Evolutionary conservation across 1,140 invertebrate species (phyloP).

Genomic region (Philopotamus ludificatus): DNA sequence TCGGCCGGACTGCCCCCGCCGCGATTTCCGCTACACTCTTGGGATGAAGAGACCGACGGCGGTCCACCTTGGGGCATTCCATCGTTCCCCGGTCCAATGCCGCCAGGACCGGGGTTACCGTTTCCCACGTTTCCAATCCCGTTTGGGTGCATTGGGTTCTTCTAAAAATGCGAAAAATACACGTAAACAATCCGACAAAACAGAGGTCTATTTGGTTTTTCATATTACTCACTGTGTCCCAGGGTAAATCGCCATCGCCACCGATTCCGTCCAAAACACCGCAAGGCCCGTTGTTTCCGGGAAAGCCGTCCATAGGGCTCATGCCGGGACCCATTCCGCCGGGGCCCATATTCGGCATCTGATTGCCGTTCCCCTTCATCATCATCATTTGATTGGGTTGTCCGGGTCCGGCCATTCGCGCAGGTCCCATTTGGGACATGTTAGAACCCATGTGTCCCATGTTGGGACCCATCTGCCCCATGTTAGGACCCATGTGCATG

Average conservation of each 20-base stretch:
- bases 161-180: conserved; percentile 19
- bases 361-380: conserved; percentile 52
- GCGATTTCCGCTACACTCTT: conserved; percentile 52
- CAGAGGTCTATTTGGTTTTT: neutral
- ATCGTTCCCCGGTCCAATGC: conserved; percentile 36
- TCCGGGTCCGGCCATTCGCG: conserved; percentile 48
- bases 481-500: conserved; percentile 46
- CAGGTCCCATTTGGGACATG: conserved; percentile 50
- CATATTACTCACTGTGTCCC: conserved; percentile 54
- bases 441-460: conserved; percentile 53
- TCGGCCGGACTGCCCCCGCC: conserved; percentile 42
- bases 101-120: conserved; percentile 5
- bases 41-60: conserved; percentile 49
- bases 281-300: conserved; percentile 54
- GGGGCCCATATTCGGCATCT: conserved; percentile 52
- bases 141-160: conserved; percentile 33
- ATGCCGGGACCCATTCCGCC: conserved; percentile 48
- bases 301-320: conserved; percentile 56
- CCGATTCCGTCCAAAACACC: conserved; percentile 57
- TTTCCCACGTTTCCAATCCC: conserved; percentile 16
- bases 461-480: conserved; percentile 54
- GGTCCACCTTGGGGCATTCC: conserved; percentile 50
- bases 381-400: conserved; percentile 51
- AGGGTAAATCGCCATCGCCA: conserved; percentile 57
- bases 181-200: neutral